These are phyloP conservation scores for Campylomormyrus numenius DNA, from an alignment of 2,113 vertebrate species.

Conservation along the genomic window DNA sequence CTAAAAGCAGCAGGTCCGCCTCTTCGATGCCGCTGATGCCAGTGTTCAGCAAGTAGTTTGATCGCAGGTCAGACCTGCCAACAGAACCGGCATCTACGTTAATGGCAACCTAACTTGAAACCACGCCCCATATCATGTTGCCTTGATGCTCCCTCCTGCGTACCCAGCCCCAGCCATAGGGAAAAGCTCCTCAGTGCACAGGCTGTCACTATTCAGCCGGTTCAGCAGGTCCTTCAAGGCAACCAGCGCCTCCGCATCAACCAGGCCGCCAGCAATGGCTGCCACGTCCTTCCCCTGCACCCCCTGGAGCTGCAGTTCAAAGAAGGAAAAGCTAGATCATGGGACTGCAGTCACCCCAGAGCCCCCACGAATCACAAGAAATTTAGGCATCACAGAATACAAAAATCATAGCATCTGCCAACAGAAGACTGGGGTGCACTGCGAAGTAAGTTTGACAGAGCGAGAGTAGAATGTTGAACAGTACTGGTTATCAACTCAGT, in stretches of 20 bases:
- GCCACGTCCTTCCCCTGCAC: conserved; percentile 73
- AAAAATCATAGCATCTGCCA: neutral
- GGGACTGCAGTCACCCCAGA: neutral
- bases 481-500: neutral
- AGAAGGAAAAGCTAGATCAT: neutral
- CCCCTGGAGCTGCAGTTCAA: conserved; percentile 69
- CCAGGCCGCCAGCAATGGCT: conserved; percentile 84
- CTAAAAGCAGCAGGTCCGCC: conserved; percentile 78
- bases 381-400: neutral
- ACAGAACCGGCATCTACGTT: neutral
- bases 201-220: conserved; percentile 75
- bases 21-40: conserved; percentile 90
- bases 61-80: conserved; percentile 83
- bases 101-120: neutral
- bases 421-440: neutral
- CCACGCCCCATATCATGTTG: neutral
- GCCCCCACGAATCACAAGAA: neutral
- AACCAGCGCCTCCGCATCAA: conserved; percentile 85
- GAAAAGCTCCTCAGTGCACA: conserved; percentile 94
- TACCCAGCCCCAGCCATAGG: conserved; percentile 87
- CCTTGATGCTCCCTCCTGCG: conserved; percentile 25
- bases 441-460: neutral
- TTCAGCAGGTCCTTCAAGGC: conserved; percentile 90
- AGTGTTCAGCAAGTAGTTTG: conserved; percentile 91
- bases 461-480: neutral